Evolutionary conservation across 2,113 vertebrate species (phyloP).

Genomic region (Chaetorhynchus papuensis): DNA sequence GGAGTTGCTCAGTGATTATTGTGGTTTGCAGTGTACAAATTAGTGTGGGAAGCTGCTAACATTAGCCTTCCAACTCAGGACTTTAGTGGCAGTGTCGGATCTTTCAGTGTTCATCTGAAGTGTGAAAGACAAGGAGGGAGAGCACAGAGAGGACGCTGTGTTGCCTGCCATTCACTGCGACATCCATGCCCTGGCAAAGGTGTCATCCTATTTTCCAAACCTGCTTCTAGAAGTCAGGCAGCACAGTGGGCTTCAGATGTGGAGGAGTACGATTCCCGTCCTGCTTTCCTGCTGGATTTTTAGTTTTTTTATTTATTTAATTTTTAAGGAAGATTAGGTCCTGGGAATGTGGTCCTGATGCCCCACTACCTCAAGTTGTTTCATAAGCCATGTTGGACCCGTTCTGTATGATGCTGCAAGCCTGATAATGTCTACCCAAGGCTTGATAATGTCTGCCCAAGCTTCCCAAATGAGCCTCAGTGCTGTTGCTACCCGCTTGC

Average conservation of each 20-base stretch:
- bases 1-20: not conserved
- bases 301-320: not conserved
- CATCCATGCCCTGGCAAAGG: fast-evolving
- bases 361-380: not conserved
- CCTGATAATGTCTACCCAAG: not conserved
- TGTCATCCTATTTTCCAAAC: not conserved
- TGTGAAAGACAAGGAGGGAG: not conserved
- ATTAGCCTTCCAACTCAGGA: not conserved
- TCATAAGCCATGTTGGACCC: fast-evolving
- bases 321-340: not conserved
- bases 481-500: not conserved
- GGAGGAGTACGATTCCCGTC: not conserved
- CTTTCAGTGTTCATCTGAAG: fast-evolving
- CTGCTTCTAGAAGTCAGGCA: not conserved
- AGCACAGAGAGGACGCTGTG: not conserved
- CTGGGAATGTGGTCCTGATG: not conserved
- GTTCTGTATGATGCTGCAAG: not conserved
- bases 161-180: fast-evolving
- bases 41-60: not conserved
- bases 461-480: not conserved
- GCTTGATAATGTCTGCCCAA: fast-evolving
- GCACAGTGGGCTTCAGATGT: fast-evolving
- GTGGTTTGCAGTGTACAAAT: slow-evolving; percentile 33
- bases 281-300: not conserved
- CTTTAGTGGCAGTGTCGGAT: not conserved